phyloP scores from a whole-genome alignment of 2,888 invertebrate species.

The Steinernema scapterisci region DNA sequence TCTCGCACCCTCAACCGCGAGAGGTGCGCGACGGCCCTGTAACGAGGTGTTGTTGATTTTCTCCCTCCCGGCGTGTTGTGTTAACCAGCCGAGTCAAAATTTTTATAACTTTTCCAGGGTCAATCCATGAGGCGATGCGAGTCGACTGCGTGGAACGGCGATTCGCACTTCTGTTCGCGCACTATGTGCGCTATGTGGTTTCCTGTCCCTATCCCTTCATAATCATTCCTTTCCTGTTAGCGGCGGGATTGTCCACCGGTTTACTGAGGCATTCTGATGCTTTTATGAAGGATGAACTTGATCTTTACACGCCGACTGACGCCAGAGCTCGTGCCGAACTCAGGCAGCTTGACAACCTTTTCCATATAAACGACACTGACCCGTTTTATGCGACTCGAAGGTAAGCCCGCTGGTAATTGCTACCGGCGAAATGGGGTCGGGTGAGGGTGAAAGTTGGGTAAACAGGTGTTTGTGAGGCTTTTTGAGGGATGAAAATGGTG shows the following conservation, averaged over 20 bases:
- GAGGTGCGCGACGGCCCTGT: slow-evolving; percentile 14
- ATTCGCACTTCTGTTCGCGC: slow-evolving; percentile 58
- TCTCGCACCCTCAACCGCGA: neutral
- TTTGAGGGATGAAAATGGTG: too few relatives aligned
- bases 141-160: slow-evolving; percentile 62
- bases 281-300: slow-evolving; percentile 65
- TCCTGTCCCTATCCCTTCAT: slow-evolving; percentile 60
- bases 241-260: slow-evolving; percentile 55
- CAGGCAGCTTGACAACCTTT: slow-evolving; percentile 56
- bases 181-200: slow-evolving; percentile 57
- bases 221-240: slow-evolving; percentile 58
- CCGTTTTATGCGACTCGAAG: slow-evolving; percentile 65
- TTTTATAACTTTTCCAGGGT: neutral
- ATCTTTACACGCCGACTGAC: slow-evolving; percentile 66
- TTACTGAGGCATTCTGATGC: slow-evolving; percentile 55
- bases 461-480: too few relatives aligned
- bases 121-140: slow-evolving; percentile 47
- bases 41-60: slow-evolving; percentile 21
- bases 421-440: too few relatives aligned
- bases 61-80: neutral
- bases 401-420: slow-evolving; percentile 39
- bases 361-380: slow-evolving; percentile 66
- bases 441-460: too few relatives aligned
- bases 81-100: neutral
- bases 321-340: slow-evolving; percentile 61